Evolutionary conservation across 1,140 invertebrate species (phyloP), one percentile per base, ranked within the genome.

Genomic region (Drosophila nannoptera): DNA sequence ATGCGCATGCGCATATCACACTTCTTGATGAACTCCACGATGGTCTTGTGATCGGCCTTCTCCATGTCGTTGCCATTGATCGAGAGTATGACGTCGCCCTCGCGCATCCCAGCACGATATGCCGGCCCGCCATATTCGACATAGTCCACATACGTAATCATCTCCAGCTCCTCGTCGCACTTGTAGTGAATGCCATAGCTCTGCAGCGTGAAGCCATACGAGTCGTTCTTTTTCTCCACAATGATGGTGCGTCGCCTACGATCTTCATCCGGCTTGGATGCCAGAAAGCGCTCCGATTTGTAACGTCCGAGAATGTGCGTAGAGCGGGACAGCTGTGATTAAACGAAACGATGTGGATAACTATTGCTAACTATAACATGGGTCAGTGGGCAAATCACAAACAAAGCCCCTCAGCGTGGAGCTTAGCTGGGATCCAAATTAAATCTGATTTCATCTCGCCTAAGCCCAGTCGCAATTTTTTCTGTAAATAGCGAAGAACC

Each of bases 101-200:
- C 95, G 2, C 96, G 92, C 96, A 98, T 97, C 0, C 97, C 97
- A 0, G 97, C 95, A 66, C 93, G 92, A 69, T 95, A 96, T 0
- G 97, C 97, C 5, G 97, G 94, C 0, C 97, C 96, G 61, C 97
- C 95, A 61, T 95, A 94, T 75, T 97, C 97, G n/a, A 98, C 96
- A 83, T 97, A 97, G 88, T 98, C 97, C 29, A 98, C 97, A 82
- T 98, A 98, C 0, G 97, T 98, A 22, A 98, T 97, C 91, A 98
- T 96, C 89, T 98, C 97, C 58, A 93, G 90, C 80, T 93, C 92
- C 60, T 90, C 90, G 67, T 97, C 96, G 88, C 95, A 94, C 87
- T 97, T 97, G 90, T 98, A 97, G 87, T 97, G 96, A 52, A 98
- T 97, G 8, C 97, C 97, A 89, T 98, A 98, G 87, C 96, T 98